Evolutionary conservation across 2,113 vertebrate species (phyloP), one percentile per base, ranked within the genome.

Genomic region (Proteles cristata): DNA sequence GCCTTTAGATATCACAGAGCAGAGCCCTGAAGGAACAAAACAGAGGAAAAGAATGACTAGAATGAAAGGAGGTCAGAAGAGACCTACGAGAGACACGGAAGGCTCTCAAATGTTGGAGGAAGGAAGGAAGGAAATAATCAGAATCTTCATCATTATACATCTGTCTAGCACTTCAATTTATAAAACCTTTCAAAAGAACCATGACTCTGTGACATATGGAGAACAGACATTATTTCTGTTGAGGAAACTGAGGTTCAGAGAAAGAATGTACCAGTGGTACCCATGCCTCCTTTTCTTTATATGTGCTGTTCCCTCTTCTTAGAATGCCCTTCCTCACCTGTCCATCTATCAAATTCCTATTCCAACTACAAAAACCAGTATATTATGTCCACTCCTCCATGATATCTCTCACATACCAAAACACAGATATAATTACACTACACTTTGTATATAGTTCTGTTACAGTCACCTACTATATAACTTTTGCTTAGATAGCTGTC

Each of bases 241-340:
- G 76, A 83, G 50, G 48, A 95, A 90, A 65, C 63, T 63, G 66
- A 95, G 50, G 88, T 71, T 90, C 81, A 69, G 61, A 95, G 71
- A 88, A 93, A 55, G 55, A 94, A 94, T 85, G 35, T 84, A 61
- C 23, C 39, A 79, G 53, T 80, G 53, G 63, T n/a, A 80, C 39
- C 14, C 43, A 91, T 21, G 19, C 50, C 50, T 79, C 33, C 80
- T 71, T 48, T 90, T 66, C 81, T 85, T 77, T 31, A 91, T 14
- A 90, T 12, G 35, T 77, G 61, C 12, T 33, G 11, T 91, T 68
- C 50, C 14, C 33, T 61, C 81, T 50, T 43, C 63, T 69, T 77
- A 86, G 71, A 63, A 50, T 71, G 43, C 61, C 50, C 63, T 86
- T 71, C 25, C 50, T 10, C 21, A 39, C 11, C 50, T 71, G 63